Conservation (phyloP, 2,113 vertebrate genomes). For the Sinosuthora webbiana region DNA sequence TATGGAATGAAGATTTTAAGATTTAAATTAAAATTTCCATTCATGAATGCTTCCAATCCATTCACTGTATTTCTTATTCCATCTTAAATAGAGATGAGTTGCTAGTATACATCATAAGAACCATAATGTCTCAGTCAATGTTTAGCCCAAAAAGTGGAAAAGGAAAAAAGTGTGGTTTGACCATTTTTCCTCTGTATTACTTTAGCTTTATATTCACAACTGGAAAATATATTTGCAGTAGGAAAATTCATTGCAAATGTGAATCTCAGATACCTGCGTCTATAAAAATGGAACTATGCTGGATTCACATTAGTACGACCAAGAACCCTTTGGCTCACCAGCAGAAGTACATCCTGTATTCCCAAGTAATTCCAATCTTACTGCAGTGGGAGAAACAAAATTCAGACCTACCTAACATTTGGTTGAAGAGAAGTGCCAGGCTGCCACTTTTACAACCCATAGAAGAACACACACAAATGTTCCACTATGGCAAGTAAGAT, state of each 20-base stretch:
- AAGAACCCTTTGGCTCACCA: neutral
- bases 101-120: neutral
- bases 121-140: neutral
- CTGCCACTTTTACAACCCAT: neutral
- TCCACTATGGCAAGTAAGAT: neutral
- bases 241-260: neutral
- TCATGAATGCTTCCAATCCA: conserved; percentile 20
- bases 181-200: neutral
- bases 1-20: neutral
- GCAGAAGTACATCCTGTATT: neutral
- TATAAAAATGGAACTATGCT: conserved; percentile 15
- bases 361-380: neutral
- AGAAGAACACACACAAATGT: neutral
- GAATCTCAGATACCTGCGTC: neutral
- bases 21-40: conserved; percentile 28
- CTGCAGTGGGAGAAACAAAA: neutral
- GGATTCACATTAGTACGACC: neutral
- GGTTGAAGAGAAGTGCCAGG: neutral
- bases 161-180: neutral
- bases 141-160: neutral
- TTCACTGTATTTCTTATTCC: neutral
- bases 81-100: neutral
- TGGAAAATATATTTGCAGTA: neutral
- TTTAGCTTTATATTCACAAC: conserved; percentile 11
- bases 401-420: neutral